phyloP scores from a whole-genome alignment of 2,797 vertebrate genomes.

The Spinus olivaceus region DNA sequence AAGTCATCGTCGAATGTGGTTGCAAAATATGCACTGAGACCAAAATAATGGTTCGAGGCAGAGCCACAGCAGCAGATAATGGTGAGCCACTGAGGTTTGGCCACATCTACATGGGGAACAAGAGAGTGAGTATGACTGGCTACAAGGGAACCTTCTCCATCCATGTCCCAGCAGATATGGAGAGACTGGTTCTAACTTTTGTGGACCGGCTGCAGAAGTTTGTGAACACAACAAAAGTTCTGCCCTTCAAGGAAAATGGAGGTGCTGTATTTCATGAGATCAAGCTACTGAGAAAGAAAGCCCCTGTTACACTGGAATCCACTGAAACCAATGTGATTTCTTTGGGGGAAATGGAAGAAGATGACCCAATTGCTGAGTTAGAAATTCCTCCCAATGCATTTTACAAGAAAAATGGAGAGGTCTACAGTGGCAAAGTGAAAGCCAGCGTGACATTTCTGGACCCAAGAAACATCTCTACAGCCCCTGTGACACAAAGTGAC shows the following conservation, averaged over 20 bases:
- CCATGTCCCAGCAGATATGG: conserved; percentile 86
- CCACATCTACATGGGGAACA: conserved; percentile 89
- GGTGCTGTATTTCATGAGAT: conserved; percentile 93
- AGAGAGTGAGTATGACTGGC: conserved; percentile 90
- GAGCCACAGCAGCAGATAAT: conserved; percentile 88
- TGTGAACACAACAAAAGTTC: conserved; percentile 95
- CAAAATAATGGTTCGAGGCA: conserved; percentile 85
- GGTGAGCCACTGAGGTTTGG: conserved; percentile 96
- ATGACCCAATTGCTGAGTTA: conserved; percentile 89
- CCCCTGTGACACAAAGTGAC: conserved; percentile 90
- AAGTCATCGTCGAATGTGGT: conserved; percentile 84
- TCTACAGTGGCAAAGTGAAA: conserved; percentile 89
- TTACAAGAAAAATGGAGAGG: conserved; percentile 90
- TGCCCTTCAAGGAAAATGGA: conserved; percentile 91
- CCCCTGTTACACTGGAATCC: conserved; percentile 84
- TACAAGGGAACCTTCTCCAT: conserved; percentile 97
- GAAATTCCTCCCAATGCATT: conserved; percentile 92
- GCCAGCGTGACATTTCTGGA: conserved; percentile 95
- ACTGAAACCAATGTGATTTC: conserved; percentile 84
- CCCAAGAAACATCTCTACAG: conserved; percentile 88
- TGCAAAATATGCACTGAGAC: conserved; percentile 91
- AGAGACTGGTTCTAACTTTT: conserved; percentile 93
- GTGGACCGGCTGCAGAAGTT: conserved; percentile 96
- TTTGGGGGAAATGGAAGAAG: conserved; percentile 84
- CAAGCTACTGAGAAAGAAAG: conserved; percentile 88